Base-by-base conservation (phyloP, 2,888 invertebrate species). In the Eretmocerus hayati region DNA sequence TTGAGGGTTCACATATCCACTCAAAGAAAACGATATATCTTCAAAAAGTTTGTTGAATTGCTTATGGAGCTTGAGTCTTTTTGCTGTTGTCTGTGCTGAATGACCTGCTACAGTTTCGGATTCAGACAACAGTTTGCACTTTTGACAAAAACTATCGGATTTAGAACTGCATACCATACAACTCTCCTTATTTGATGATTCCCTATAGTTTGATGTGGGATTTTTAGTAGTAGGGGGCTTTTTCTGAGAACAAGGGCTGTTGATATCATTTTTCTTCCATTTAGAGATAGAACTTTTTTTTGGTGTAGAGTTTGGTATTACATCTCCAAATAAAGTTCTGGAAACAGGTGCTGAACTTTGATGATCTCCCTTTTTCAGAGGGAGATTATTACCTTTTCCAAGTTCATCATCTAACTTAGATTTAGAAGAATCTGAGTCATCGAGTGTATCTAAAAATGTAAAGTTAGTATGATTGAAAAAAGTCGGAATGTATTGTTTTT, bases 1-100 rank as follows among this genome's bases (percentile, higher is more conserved):
- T 42, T 67, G 61, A 4, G 71, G 71, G 63, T 71, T 71, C 2
- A 66, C 61, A 15, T 70, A 71, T 4, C 71, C 71, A 51, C 71
- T 71, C 4, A 71, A 57, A 2, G 70, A 59, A 56, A 71, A 70
- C 3, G 47, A 57, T 9, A 67, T 46, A 31, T 58, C 63, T 5
- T 62, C 61, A 33, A 70, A 60, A 5, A 71, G 55, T 49, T 65
- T 59, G 11, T 39, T 50, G 52, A 71, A 70, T 18, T 51, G 46
- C 48, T 59, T 63, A 30, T 53, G 60, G 1, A 42, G 46, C 42
- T 56, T 62, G 4, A 20, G 20, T 3, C 46, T 20, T 48, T 56
- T 53, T 0, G 30, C 11, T 35, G 39, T 54, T 41, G 55, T 58
- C 26, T 48, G 52, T 8, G 52, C 53, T 15, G 38, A 11, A 6